Percentiles rank a stretch among this genome's conserved stretches.
phyloP scores from a whole-genome alignment of 2,888 invertebrate species.

The Didymodactylos carnosus region DNA sequence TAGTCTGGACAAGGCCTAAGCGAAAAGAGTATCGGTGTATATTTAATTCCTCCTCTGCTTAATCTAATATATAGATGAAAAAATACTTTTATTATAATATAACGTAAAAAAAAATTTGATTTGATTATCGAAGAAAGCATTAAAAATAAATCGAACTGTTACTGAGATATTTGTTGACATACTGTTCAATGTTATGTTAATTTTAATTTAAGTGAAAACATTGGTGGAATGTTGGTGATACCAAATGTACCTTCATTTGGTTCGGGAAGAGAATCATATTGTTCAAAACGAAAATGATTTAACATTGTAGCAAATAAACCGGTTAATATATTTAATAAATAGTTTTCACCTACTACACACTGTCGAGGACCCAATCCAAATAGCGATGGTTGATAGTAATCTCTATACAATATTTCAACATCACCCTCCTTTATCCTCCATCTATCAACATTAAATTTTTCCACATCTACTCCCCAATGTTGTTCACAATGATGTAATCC shows the following conservation, averaged over 20 bases:
- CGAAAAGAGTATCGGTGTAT: too few relatives aligned
- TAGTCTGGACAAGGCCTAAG: too few relatives aligned
- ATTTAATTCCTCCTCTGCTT: too few relatives aligned
- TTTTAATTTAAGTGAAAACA: neutral
- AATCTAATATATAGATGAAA: too few relatives aligned
- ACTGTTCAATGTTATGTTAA: too few relatives aligned
- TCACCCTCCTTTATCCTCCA: neutral
- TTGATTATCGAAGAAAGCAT: too few relatives aligned
- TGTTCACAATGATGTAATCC: neutral
- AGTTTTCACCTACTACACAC: neutral
- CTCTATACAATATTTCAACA: neutral
- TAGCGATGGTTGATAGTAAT: too few relatives aligned
- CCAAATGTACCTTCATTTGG: neutral
- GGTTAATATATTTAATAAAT: neutral
- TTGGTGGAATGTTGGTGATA: neutral
- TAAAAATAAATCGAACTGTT: too few relatives aligned
- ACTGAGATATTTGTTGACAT: too few relatives aligned
- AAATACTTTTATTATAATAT: too few relatives aligned
- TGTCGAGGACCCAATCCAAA: neutral
- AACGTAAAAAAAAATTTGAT: too few relatives aligned
- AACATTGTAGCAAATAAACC: neutral
- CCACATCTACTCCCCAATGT: neutral
- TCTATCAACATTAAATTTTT: neutral
- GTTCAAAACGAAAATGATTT: neutral
- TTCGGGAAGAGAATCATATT: neutral